Base-by-base conservation (phyloP, 30 jellyfish, hydroid and myxozoan species). In the Nemopilema nomurai region DNA sequence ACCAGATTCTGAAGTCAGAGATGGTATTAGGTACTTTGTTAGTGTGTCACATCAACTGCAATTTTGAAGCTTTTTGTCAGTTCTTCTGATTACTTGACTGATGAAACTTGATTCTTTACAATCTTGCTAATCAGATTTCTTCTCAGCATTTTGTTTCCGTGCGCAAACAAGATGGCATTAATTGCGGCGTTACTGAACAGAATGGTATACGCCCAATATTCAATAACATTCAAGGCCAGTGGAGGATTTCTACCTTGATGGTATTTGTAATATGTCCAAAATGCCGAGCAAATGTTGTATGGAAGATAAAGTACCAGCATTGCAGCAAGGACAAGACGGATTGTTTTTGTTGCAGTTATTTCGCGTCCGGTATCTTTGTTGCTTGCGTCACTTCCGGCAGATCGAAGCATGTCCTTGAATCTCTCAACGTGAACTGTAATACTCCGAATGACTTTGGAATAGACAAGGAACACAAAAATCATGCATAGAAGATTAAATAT, bases 261-360 rank as follows among this genome's bases (percentile, higher is more conserved):
- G 31, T 50, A 62, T 31, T 57, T 83, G 80, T 83, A 71, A 33
- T 83, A 62, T 1, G 81, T 23, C 71, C 75, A 71, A 17, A 41
- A 18, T 0, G 62, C 76, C 27, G 87, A 22, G 69, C 41, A 41
- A 28, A 74, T 67, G 33, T 73, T 74, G 65, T 63, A 84, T 1
- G 93, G 93, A 21, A 76, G 24, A 66, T 84, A 84, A 7, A 84
- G 66, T 1, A 74, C 63, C 9, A 84, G 50, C 51, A 74, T 9
- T 18, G 87, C 82, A 8, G 67, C 82, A 29, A 84, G 93, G 0
- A 74, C 79, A 32, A 84, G 23, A 7, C 84, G 86, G 33, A 84
- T 51, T 17, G 93, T 74, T 63, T 62, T 84, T 49, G 83, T 74
- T 25, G 93, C 93, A 0, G 88, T 72, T 22, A 84, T 25, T 68